Evolutionary conservation across 2,888 invertebrate genomes (phyloP), one percentile per base, ranked within the genome.

Genomic region (Plemyria rubiginata): DNA sequence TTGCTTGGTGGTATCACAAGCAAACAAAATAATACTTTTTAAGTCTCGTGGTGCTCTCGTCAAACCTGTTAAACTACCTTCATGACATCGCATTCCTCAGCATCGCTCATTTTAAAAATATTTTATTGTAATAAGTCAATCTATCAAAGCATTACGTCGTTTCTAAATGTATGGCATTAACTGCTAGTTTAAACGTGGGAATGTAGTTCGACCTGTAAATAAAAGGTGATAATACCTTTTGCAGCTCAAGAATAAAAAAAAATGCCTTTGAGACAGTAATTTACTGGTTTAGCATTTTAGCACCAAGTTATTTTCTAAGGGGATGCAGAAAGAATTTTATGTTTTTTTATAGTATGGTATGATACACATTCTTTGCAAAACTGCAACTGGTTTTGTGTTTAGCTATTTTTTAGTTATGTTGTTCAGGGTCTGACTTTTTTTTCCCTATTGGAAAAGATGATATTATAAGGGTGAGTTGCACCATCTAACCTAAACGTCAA

Each of bases 191-290:
- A 38, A 51, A 9, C 28, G 22, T 46, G 51, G 38, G n/a, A 40
- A 22, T 36, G 50, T 38, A 38, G 36, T 16, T 54, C 16, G 16
- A 16, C 16, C n/a, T 38, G 54, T 38, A 38, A 54, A 38, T 54
- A 32, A 16, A 38, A 54, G 32, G 43, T n/a, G n/a, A n/a, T 54
- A 32, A 6, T 38, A 38, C 36, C 36, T 11, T 38, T 38, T 38
- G 32, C 59, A 63, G 56, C 56, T 56, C 56, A 53, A 60, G 45
- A 55, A 38, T 36, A 13, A 49, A n/a, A n/a, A n/a, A n/a, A n/a
- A n/a, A n/a, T 49, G 58, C 62, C 55, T 65, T 53, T 50, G 29
- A 53, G 60, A 64, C 60, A n/a, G 43, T 15, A 32, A 36, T 63
- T 56, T 50, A 45, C 28, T 16, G 13, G 43, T 40, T 11, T 45